Evolutionary conservation across 1,140 invertebrate species (phyloP).

Genomic region (Chironomus tepperi): DNA sequence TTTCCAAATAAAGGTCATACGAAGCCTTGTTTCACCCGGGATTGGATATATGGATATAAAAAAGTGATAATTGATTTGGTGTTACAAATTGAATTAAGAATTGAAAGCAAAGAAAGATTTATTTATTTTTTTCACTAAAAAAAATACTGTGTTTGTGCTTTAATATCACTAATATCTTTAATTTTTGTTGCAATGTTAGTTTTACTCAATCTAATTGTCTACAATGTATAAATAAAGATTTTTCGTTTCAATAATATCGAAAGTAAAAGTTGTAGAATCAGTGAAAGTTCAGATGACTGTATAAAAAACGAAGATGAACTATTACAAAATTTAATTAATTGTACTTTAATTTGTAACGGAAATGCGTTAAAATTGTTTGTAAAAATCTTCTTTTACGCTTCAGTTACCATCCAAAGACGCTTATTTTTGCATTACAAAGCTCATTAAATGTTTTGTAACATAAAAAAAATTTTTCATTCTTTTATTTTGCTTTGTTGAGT

Average conservation of each 20-base stretch:
- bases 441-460: slow-evolving; percentile 17
- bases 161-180: neutral
- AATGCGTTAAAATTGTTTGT: slow-evolving; percentile 16
- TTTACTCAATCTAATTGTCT: too few relatives aligned
- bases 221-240: too few relatives aligned
- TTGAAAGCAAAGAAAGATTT: neutral
- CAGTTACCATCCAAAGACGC: slow-evolving; percentile 1
- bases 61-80: slow-evolving; percentile 20
- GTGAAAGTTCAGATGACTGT: neutral
- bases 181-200: too few relatives aligned
- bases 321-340: neutral
- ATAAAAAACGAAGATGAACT: neutral
- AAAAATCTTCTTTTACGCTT: neutral
- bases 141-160: neutral
- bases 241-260: too few relatives aligned
- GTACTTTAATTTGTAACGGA: slow-evolving; percentile 20
- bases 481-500: slow-evolving; percentile 17
- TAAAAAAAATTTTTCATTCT: neutral
- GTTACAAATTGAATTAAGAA: slow-evolving; percentile 22
- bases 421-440: slow-evolving; percentile 11
- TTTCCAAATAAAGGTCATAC: too few relatives aligned
- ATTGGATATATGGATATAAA: neutral
- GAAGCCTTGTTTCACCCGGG: too few relatives aligned
- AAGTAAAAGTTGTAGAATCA: neutral
- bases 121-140: neutral